Conservation (phyloP, 2,888 invertebrate genomes). For the Malthinus flaveolus region DNA sequence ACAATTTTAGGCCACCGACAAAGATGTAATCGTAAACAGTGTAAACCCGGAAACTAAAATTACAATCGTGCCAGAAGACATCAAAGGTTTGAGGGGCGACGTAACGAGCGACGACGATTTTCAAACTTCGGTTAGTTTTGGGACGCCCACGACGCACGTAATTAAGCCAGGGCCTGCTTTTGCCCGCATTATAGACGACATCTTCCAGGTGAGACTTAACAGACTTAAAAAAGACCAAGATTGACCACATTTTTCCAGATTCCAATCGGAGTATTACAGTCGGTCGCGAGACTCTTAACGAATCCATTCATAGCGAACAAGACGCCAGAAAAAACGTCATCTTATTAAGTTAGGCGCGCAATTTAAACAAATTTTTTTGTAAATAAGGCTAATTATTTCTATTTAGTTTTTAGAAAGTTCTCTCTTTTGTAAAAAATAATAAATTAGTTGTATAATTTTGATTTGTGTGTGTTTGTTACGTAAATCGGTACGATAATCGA, state of each 20-base stretch:
- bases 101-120: background rate
- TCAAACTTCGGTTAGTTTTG: slow-evolving; percentile 10
- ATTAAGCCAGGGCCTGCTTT: slow-evolving; percentile 47
- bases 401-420: slow-evolving; percentile 1
- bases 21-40: slow-evolving; percentile 17
- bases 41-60: slow-evolving; percentile 12
- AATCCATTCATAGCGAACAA: slow-evolving; percentile 47
- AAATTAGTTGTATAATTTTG: no score
- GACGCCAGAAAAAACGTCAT: slow-evolving; percentile 39
- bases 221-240: background rate
- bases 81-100: background rate
- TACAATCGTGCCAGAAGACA: background rate
- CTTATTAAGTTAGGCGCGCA: slow-evolving; percentile 19
- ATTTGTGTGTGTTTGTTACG: no score
- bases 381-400: no score
- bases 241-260: slow-evolving; percentile 42
- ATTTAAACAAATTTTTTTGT: background rate
- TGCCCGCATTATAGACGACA: slow-evolving; percentile 50
- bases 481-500: no score
- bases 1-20: slow-evolving; percentile 13
- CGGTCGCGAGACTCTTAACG: slow-evolving; percentile 48
- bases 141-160: slow-evolving; percentile 39
- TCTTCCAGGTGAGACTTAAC: slow-evolving; percentile 45
- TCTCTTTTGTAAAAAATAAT: background rate
- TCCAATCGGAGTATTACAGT: slow-evolving; percentile 50